A percentile compares a stretch with the other conserved stretches of the same genome.
These are phyloP conservation scores for Spodoptera picta DNA, from an alignment of 2,888 invertebrate species.

Conservation along the genomic window DNA sequence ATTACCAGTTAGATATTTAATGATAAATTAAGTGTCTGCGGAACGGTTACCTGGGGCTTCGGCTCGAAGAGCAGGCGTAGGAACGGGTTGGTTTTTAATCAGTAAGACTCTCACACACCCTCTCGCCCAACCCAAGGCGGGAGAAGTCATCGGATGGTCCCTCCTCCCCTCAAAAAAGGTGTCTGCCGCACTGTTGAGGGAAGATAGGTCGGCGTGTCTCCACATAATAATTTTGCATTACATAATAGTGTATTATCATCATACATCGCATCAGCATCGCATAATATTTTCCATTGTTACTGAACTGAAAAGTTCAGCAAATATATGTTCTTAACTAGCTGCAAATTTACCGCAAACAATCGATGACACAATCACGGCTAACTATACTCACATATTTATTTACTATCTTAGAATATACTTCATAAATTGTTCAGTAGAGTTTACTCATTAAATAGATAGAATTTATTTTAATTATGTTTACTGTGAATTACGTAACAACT, in stretches of 20 bases:
- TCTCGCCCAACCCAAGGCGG: no score
- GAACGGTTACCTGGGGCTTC: no score
- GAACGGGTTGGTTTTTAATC: no score
- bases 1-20: no score
- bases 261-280: no score
- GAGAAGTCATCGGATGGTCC: no score
- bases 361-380: neutral
- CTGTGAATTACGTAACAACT: constrained; percentile 8
- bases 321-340: neutral
- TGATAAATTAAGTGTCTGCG: no score
- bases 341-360: constrained; percentile 1
- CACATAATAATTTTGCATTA: neutral
- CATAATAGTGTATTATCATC: neutral
- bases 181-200: neutral
- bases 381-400: constrained; percentile 12
- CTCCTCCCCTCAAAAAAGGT: neutral
- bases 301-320: constrained; percentile 23
- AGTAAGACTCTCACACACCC: no score
- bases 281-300: constrained; percentile 1
- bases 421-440: constrained; percentile 11
- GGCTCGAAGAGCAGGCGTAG: no score
- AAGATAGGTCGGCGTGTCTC: neutral
- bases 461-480: constrained; percentile 17
- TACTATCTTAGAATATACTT: constrained; percentile 16
- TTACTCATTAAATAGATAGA: constrained; percentile 15